Evolutionary conservation across 92 coral and sea anemone genomes (phyloP), one percentile per base, ranked within the genome.

Genomic region (Umimayanthus kanabou): DNA sequence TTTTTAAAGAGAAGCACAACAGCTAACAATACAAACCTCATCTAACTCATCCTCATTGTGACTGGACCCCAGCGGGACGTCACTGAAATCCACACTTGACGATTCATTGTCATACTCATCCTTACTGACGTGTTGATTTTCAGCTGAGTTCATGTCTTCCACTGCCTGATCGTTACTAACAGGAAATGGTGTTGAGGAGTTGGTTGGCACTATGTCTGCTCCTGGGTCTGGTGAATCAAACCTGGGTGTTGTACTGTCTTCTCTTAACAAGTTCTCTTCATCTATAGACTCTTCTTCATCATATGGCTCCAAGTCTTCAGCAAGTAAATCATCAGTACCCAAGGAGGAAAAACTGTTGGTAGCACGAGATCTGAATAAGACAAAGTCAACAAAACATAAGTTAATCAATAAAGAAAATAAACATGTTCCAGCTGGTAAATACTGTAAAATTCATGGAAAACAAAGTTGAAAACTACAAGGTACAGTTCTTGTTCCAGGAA

Each of bases 1-100:
- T 45, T 47, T 11, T 47, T 11, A 47, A 47, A 11, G 50, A 47
- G 50, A 7, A 47, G 10, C 50, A 7, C 45, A 6, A 76, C 84
- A 81, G 43, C 82, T 92, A 39, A 89, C 73, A 15, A 85, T 89
- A 25, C 91, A 77, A 40, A 73, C 76, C 71, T 92, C 94, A 45
- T 90, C 93, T 70, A 87, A 73, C 29, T 85, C 91, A 53, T 91
- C 93, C 15, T 93, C 94, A 82, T 88, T 87, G 65, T 89, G 79
- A 22, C 90, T 80, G 22, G 84, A 86, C 14, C 87, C 89, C 22
- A 85, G 76, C 6, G 90, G 94, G 20, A 93, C 93, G 65, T 92
- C 93, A 85, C 94, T 88, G 58, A 64, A 91, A 69, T 93, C 93
- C 11, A 91, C 84, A 70, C 83, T 87, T 4, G 92, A 69, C 45